Percentiles rank a stretch among this genome's conserved stretches.
Conservation (phyloP, 2,888 invertebrate genomes). For the Platynereis dumerilii region DNA sequence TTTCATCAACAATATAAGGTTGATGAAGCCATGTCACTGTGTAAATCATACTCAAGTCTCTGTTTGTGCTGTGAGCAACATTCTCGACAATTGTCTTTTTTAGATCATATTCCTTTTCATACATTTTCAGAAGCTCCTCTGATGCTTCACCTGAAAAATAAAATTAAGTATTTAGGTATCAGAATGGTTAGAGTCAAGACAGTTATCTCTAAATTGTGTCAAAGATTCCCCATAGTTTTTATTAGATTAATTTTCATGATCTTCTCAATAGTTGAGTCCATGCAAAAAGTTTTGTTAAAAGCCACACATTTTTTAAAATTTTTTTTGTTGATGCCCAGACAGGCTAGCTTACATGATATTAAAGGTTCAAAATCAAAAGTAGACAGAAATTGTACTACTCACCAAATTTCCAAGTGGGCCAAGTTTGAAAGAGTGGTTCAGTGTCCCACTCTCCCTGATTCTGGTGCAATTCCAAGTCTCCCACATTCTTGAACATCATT, state of each 20-base stretch:
- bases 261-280: too few relatives aligned
- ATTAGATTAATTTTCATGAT: too few relatives aligned
- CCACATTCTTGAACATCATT: slow-evolving; percentile 38
- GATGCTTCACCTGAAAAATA: slow-evolving; percentile 44
- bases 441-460: slow-evolving; percentile 9
- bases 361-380: too few relatives aligned
- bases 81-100: slow-evolving; percentile 63
- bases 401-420: slow-evolving; percentile 46
- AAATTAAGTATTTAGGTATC: slow-evolving; percentile 6
- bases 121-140: slow-evolving; percentile 54
- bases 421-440: slow-evolving; percentile 44
- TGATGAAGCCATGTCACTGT: slow-evolving; percentile 66
- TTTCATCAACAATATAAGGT: slow-evolving; percentile 53
- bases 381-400: too few relatives aligned
- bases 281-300: too few relatives aligned
- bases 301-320: too few relatives aligned
- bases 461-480: slow-evolving; percentile 39
- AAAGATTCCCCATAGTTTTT: too few relatives aligned
- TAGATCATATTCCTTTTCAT: slow-evolving; percentile 63
- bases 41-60: slow-evolving; percentile 64
- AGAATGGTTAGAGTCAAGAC: too few relatives aligned
- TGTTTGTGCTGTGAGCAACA: slow-evolving; percentile 63
- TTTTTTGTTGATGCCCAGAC: too few relatives aligned
- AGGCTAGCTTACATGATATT: too few relatives aligned
- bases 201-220: too few relatives aligned